Percentiles rank a stretch among this genome's conserved stretches.
These are phyloP conservation scores for Psittacus erithacus DNA, from an alignment of 2,113 vertebrate species.

Conservation along the genomic window DNA sequence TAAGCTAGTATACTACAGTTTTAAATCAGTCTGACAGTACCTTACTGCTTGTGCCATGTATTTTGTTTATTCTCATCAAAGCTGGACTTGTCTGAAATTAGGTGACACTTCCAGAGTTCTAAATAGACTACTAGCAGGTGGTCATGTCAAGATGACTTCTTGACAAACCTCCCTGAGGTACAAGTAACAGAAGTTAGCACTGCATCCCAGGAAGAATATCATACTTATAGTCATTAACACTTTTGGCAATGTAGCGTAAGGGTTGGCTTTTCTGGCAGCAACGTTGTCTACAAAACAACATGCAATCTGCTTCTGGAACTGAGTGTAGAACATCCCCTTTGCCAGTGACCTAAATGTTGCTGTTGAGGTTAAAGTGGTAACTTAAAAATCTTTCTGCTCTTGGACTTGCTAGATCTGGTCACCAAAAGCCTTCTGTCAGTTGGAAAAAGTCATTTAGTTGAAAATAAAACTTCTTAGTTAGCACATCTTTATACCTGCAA, in stretches of 20 bases:
- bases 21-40: background rate
- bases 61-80: background rate
- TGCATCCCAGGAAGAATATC: background rate
- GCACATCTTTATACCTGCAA: background rate
- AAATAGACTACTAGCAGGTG: background rate
- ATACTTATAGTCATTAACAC: background rate
- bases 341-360: background rate
- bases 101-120: background rate
- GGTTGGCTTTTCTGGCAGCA: background rate
- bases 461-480: background rate
- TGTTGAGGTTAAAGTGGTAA: background rate
- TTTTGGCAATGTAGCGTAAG: background rate
- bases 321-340: background rate
- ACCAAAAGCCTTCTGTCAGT: background rate
- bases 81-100: background rate
- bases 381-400: background rate
- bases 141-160: rapidly evolving
- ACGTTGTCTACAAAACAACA: background rate
- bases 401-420: background rate
- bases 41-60: background rate
- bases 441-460: background rate
- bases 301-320: background rate
- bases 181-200: background rate
- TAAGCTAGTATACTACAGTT: background rate
- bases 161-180: background rate